Evolutionary conservation across 1,140 invertebrate species (phyloP).

Genomic region (Frieseomelitta varia): DNA sequence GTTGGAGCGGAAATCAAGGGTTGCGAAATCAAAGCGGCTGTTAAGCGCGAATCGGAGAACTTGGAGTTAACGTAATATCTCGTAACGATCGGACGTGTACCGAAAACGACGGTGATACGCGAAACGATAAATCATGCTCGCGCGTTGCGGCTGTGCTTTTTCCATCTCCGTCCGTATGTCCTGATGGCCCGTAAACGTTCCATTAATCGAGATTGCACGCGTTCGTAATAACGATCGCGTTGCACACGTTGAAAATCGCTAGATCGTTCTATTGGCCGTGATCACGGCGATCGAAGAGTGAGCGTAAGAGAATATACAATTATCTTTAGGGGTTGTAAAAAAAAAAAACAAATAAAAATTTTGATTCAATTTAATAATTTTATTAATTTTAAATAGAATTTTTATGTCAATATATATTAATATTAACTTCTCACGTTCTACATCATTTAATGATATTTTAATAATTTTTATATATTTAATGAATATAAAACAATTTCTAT

Average conservation of each 20-base stretch:
- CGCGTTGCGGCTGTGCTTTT: conserved; percentile 35
- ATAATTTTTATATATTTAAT: too few relatives aligned
- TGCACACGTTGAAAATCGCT: not conserved
- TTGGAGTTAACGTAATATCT: conserved; percentile 38
- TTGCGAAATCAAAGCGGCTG: conserved; percentile 30
- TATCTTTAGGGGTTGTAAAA: too few relatives aligned
- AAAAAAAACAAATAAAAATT: too few relatives aligned
- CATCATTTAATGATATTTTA: too few relatives aligned
- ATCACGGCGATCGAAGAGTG: not conserved
- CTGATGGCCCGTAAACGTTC: conserved; percentile 46
- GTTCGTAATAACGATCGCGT: conserved; percentile 22
- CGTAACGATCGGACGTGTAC: conserved; percentile 39
- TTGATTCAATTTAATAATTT: too few relatives aligned
- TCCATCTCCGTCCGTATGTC: conserved; percentile 25
- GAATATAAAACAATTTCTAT: too few relatives aligned
- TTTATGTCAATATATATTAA: too few relatives aligned
- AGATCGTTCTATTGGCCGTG: not conserved
- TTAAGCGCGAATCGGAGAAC: conserved; percentile 21
- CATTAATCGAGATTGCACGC: conserved; percentile 33
- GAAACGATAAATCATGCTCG: conserved; percentile 38
- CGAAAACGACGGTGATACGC: conserved; percentile 42
- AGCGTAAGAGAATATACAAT: too few relatives aligned
- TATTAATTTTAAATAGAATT: too few relatives aligned
- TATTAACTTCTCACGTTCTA: too few relatives aligned
- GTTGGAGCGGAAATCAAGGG: not conserved